A percentile compares a stretch with the other conserved stretches of the same genome.
Evolutionary conservation across 2,797 vertebrate genomes (phyloP).

Genomic region (Sarcoramphus papa): DNA sequence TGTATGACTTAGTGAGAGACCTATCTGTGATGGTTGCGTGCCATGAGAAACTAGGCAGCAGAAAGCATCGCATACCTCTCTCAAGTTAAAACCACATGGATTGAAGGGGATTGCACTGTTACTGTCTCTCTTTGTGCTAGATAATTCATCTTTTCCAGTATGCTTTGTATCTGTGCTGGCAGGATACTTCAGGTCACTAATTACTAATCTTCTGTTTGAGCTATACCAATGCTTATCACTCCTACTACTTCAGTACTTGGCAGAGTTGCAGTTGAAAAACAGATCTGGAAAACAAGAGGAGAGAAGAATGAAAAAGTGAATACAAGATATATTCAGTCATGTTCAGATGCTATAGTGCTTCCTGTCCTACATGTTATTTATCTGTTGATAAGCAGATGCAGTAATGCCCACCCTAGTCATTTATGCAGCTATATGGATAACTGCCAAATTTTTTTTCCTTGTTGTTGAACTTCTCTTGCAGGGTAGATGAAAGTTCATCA

Average conservation of each 20-base stretch:
- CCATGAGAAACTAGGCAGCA: background rate
- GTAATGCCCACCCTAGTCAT: background rate
- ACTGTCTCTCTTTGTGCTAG: background rate
- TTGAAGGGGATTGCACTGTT: background rate
- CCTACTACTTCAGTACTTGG: background rate
- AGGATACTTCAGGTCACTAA: background rate
- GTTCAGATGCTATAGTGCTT: background rate
- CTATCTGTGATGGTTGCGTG: background rate
- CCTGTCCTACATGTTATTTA: background rate
- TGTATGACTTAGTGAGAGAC: background rate
- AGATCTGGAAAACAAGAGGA: background rate
- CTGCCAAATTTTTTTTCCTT: background rate
- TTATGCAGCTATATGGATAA: background rate
- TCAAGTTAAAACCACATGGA: background rate
- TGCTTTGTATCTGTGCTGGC: background rate
- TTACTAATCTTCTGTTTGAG: background rate
- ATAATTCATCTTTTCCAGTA: background rate
- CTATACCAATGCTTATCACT: background rate
- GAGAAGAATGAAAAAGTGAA: background rate
- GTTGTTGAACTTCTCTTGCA: background rate
- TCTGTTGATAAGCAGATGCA: background rate
- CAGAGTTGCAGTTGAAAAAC: background rate
- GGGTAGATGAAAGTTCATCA: background rate
- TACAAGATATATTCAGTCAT: background rate
- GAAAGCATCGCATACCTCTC: background rate